Percentiles rank a stretch among this genome's conserved stretches.
phyloP scores from a whole-genome alignment of 1,140 invertebrate species.

The Trichoplusia ni region DNA sequence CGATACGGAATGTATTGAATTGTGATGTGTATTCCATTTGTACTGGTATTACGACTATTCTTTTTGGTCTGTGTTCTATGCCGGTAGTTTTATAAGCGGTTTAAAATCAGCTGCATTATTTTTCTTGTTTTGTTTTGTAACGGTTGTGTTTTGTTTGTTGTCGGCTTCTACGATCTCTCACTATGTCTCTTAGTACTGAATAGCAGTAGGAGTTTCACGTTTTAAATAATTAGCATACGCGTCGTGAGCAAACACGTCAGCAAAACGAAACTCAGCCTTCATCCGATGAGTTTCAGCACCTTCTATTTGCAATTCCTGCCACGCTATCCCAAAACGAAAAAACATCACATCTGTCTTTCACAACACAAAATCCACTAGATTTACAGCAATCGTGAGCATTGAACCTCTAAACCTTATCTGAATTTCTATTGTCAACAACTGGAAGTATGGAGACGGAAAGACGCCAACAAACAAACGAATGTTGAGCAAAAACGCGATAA shows the following conservation, averaged over 20 bases:
- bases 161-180: no score
- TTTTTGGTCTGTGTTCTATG: slow-evolving; percentile 24
- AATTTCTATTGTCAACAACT: slow-evolving; percentile 20
- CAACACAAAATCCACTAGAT: not conserved
- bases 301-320: not conserved
- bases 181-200: no score
- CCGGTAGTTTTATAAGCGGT: slow-evolving; percentile 1
- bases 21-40: slow-evolving; percentile 28
- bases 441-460: slow-evolving; percentile 1
- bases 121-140: not conserved
- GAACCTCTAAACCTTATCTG: slow-evolving; percentile 5
- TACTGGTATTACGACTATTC: slow-evolving; percentile 23
- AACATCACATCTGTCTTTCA: not conserved
- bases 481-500: slow-evolving; percentile 16
- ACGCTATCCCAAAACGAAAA: not conserved
- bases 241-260: no score
- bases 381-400: slow-evolving; percentile 2
- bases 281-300: no score
- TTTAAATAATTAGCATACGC: no score
- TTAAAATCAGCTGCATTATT: slow-evolving; percentile 4
- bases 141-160: no score
- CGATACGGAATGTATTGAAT: slow-evolving; percentile 49
- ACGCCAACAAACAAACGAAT: slow-evolving; percentile 10
- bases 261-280: no score
- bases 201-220: no score